Base-by-base conservation (phyloP, 1,140 invertebrate species). In the Drosophila pectinifera region DNA sequence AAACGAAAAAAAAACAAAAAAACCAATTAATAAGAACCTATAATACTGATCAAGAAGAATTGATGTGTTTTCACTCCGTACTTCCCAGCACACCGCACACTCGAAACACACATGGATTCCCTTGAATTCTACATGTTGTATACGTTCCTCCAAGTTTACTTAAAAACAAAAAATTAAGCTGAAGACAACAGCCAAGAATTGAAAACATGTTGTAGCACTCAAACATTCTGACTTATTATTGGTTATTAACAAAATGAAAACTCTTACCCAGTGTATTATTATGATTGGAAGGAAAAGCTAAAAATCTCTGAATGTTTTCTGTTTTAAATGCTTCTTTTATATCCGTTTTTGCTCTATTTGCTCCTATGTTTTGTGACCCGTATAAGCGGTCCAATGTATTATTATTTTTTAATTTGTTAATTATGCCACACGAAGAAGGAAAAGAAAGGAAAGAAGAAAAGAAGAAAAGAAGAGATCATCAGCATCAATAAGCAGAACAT, bases 401-500 rank as follows among this genome's bases (percentile, higher is more conserved):
- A 84, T 85, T 85, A 86, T 83, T 65, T 80, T 86, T 67, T 86
- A 86, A 74, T 85, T 78, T 78, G 78, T 85, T 86, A 69, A 62
- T 41, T 48, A 58, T 68, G 38, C 56, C 59, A 43, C 79, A 48
- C 38, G 41, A 61, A 73, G 24, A 70, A 67, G 41, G 31, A 48
- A 34, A 49, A 73, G 6, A 62, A 43, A 14, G 46, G 0, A n/a
- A n/a, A n/a, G n/a, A n/a, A n/a, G n/a, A n/a, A n/a, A n/a, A n/a
- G n/a, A n/a, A n/a, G n/a, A 14, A 58, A 72, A 24, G 36, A 55
- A 58, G 18, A 38, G 13, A 22, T 46, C 7, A 34, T 34, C 26
- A 48, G 18, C 48, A 34, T 20, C 28, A 46, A 61, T 26, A 45
- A 51, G 69, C 51, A 64, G 45, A 70, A 80, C 78, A 81, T 78